Percentiles rank a stretch among this genome's conserved stretches.
phyloP scores from a whole-genome alignment of 2,888 invertebrate genomes.

The Leptopilina drosophilae region DNA sequence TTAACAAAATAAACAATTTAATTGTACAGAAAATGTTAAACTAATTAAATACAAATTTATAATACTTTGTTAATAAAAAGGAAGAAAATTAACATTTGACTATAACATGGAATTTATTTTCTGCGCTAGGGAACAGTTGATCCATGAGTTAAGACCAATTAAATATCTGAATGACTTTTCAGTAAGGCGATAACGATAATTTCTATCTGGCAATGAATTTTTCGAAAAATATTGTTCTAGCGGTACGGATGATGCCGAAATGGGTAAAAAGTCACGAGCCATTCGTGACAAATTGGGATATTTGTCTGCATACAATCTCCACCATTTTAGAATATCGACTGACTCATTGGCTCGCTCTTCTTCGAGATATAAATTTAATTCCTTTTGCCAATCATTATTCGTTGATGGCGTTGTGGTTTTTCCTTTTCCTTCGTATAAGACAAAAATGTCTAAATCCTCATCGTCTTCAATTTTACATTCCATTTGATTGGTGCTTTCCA shows the following conservation, averaged over 20 bases:
- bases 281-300: slow-evolving; percentile 8
- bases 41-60: too few relatives aligned
- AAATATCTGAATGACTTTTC: neutral
- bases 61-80: too few relatives aligned
- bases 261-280: slow-evolving; percentile 2
- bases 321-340: slow-evolving; percentile 22
- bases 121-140: neutral
- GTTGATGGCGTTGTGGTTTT: neutral
- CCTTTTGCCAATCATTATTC: neutral
- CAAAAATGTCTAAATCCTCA: neutral
- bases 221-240: neutral
- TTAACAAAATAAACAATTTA: too few relatives aligned
- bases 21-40: too few relatives aligned
- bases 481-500: too few relatives aligned
- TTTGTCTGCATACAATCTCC: slow-evolving; percentile 1
- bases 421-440: neutral
- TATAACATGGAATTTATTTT: neutral
- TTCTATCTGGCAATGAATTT: neutral
- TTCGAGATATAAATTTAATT: slow-evolving; percentile 1
- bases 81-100: too few relatives aligned
- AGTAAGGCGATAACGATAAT: slow-evolving; percentile 2
- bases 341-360: neutral
- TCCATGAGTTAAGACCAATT: slow-evolving; percentile 24
- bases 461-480: neutral
- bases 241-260: slow-evolving; percentile 8